Conservation (phyloP, 2,888 invertebrate genomes). For the Apotomis betuletana region DNA sequence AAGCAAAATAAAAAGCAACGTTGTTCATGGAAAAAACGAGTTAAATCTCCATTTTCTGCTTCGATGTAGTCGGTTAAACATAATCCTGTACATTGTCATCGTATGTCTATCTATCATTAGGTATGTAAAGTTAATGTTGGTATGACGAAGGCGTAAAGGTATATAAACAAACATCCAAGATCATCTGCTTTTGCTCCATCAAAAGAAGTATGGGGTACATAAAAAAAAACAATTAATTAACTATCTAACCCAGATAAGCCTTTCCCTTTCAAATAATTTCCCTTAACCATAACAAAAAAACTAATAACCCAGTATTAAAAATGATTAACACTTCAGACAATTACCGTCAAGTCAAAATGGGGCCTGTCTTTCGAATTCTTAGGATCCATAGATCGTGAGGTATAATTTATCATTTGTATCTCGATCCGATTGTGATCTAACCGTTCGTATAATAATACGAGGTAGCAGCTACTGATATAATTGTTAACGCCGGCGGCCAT, state of each 20-base stretch:
- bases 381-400: conserved; percentile 36
- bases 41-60: too few relatives aligned
- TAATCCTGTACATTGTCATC: too few relatives aligned
- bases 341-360: conserved; percentile 39
- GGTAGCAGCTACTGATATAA: conserved; percentile 45
- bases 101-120: too few relatives aligned
- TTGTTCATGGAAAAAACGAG: too few relatives aligned
- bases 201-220: too few relatives aligned
- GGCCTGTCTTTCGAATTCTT: conserved; percentile 36
- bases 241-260: neutral
- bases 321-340: conserved; percentile 41
- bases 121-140: too few relatives aligned
- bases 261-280: conserved; percentile 22
- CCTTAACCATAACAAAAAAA: conserved; percentile 30
- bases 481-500: conserved; percentile 38
- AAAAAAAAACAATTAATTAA: neutral
- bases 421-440: conserved; percentile 43
- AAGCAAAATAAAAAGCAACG: too few relatives aligned
- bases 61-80: too few relatives aligned
- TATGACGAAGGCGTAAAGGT: too few relatives aligned
- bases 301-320: conserved; percentile 36
- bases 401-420: conserved; percentile 45
- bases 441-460: conserved; percentile 42
- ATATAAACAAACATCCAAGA: too few relatives aligned
- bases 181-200: too few relatives aligned